Evolutionary conservation across 2,888 invertebrate genomes (phyloP).

Genomic region (Adelognathus sp.): DNA sequence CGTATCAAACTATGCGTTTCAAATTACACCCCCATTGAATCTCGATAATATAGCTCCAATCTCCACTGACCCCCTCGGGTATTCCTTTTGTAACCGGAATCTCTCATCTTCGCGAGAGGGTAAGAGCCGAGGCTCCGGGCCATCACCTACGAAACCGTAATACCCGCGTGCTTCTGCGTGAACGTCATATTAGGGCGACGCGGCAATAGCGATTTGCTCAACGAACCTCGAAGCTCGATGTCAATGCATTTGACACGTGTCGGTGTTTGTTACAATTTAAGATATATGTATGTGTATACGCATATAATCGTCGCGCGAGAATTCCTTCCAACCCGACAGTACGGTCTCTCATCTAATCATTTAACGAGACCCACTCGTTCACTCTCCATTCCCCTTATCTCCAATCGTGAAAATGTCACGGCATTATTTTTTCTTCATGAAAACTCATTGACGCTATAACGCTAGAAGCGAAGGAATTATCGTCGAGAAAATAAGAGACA

Average conservation of each 20-base stretch:
- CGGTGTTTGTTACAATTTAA: constrained; percentile 48
- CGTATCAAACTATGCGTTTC: not conserved
- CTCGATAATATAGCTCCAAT: not conserved
- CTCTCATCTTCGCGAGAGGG: not conserved
- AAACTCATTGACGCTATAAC: constrained; percentile 16
- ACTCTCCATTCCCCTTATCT: constrained; percentile 26
- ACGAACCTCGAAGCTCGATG: constrained; percentile 48
- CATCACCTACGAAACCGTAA: not conserved
- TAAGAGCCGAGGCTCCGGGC: not conserved
- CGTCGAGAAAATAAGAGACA: constrained; percentile 3
- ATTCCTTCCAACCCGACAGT: constrained; percentile 32
- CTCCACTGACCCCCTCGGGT: not conserved
- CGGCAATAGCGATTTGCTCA: constrained; percentile 41
- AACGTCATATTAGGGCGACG: constrained; percentile 29
- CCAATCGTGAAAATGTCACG: constrained; percentile 21
- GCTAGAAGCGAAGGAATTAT: not conserved
- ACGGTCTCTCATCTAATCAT: constrained; percentile 29
- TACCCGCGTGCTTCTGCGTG: not conserved
- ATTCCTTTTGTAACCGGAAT: constrained; percentile 27
- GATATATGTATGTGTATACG: not conserved
- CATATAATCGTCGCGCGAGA: not conserved
- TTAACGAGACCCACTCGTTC: not conserved
- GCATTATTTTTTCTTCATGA: constrained; percentile 26
- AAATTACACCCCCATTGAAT: not conserved
- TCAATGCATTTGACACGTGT: constrained; percentile 54